These are phyloP conservation scores for Ceratosolen solmsi DNA, from an alignment of 1,140 invertebrate genomes.

Conservation along the genomic window DNA sequence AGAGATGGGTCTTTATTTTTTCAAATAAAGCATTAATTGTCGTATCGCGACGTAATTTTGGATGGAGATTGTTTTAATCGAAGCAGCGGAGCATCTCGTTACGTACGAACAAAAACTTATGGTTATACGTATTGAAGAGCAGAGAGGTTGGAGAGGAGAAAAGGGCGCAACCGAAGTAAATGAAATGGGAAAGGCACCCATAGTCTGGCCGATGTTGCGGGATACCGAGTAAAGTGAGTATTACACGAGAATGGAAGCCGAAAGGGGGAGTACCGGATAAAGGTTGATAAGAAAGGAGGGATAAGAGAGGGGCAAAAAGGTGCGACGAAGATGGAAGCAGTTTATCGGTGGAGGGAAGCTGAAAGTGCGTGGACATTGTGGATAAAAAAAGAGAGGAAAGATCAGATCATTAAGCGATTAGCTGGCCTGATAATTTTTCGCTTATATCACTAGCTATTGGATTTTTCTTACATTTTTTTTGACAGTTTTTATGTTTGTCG, in stretches of 20 bases:
- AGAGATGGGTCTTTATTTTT: too few species aligned
- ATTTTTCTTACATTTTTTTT: too few species aligned
- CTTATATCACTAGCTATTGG: neutral
- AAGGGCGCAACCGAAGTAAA: neutral
- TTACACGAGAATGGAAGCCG: neutral
- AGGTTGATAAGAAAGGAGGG: constrained; percentile 29
- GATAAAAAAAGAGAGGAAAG: neutral
- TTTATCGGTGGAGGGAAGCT: neutral
- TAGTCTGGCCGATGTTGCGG: constrained; percentile 19
- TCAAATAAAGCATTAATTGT: neutral
- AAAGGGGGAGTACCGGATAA: constrained; percentile 7
- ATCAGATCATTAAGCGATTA: neutral
- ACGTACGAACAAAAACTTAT: constrained; percentile 11
- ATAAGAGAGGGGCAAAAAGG: constrained; percentile 15
- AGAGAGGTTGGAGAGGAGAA: neutral
- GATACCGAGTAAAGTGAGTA: constrained; percentile 31
- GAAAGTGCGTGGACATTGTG: neutral
- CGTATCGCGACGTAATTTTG: neutral
- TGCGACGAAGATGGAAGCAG: neutral
- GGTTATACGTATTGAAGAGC: constrained; percentile 20
- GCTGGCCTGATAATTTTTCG: neutral
- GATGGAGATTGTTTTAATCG: constrained; percentile 13
- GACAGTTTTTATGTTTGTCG: too few species aligned
- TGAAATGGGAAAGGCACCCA: neutral
- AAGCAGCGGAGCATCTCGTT: neutral